Conservation (phyloP, 1,140 invertebrate genomes). For the Pseudachorutes palmiensis region DNA sequence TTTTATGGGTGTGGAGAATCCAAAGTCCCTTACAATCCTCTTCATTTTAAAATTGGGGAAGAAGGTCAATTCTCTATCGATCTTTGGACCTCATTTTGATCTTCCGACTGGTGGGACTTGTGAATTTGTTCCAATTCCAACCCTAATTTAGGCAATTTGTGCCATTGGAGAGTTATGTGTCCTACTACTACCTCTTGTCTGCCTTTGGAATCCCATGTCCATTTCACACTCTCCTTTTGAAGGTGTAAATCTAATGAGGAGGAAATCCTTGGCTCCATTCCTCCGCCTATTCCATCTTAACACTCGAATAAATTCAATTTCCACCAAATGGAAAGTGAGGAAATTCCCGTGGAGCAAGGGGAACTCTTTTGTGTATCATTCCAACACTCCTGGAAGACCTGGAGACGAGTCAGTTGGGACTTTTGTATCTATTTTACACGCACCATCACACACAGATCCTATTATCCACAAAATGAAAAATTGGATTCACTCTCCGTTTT, state of each 20-base stretch:
- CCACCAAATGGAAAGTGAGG: not conserved
- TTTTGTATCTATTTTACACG: constrained; percentile 2
- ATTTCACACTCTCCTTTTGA: not conserved
- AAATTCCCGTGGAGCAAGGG: not conserved
- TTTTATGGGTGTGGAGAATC: too few species aligned
- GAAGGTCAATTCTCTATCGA: too few species aligned
- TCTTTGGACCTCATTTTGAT: too few species aligned
- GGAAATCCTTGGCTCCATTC: not conserved
- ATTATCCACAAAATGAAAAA: not conserved
- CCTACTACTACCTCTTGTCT: too few species aligned
- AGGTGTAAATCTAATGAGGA: constrained; percentile 7
- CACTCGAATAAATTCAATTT: constrained; percentile 10
- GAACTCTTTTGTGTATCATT: not conserved
- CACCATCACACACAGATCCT: not conserved
- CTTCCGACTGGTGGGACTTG: too few species aligned
- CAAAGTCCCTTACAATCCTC: too few species aligned
- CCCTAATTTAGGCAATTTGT: too few species aligned
- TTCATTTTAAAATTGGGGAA: too few species aligned
- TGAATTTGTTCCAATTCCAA: too few species aligned
- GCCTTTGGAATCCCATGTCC: too few species aligned
- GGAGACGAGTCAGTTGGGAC: not conserved
- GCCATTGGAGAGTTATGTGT: too few species aligned
- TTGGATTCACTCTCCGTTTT: not conserved
- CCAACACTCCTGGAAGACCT: not conserved
- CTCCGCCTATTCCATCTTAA: too few species aligned